Conservation (phyloP, 1,140 invertebrate species). For the Sinella curviseta region DNA sequence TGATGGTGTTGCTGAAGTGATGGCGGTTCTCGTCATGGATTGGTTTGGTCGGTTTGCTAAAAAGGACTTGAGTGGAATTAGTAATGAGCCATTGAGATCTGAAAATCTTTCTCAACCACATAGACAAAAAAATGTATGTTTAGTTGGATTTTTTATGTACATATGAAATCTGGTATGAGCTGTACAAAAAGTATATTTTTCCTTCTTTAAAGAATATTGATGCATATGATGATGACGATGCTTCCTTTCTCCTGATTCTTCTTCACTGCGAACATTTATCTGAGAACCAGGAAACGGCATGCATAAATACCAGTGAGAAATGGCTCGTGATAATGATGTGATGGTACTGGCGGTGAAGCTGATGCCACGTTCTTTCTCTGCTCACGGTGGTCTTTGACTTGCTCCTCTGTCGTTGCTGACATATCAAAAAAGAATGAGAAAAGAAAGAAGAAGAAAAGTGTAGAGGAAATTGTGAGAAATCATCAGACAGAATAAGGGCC, state of each 20-base stretch:
- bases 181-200: not conserved
- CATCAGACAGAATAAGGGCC: not conserved
- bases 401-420: too few relatives aligned
- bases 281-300: not conserved
- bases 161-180: not conserved
- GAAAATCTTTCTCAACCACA: slow-evolving; percentile 11
- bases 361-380: too few relatives aligned
- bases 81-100: slow-evolving; percentile 21
- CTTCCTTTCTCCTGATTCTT: not conserved
- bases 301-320: not conserved
- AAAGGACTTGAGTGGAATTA: slow-evolving; percentile 18
- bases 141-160: not conserved
- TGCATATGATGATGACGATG: not conserved
- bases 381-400: too few relatives aligned
- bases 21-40: not conserved
- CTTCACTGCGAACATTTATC: not conserved
- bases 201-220: not conserved
- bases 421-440: not conserved
- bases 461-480: not conserved
- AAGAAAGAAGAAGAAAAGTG: not conserved
- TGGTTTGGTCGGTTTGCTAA: slow-evolving; percentile 15
- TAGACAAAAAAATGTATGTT: not conserved
- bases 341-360: not conserved
- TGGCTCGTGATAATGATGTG: not conserved
- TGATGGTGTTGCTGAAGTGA: not conserved